These are phyloP conservation scores for Bubalus kerabau DNA, from an alignment of 2,113 vertebrate genomes.

Conservation along the genomic window DNA sequence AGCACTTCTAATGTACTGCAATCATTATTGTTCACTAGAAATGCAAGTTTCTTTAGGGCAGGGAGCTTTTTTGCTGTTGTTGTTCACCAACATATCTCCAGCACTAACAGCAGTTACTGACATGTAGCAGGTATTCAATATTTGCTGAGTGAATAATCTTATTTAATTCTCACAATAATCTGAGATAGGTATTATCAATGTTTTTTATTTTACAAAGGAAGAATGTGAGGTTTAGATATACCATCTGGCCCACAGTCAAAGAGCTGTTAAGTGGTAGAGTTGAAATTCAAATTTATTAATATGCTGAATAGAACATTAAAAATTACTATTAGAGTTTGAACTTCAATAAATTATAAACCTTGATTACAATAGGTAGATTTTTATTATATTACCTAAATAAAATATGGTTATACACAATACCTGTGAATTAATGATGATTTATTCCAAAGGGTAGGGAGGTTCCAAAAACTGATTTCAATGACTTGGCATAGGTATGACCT, in stretches of 20 bases:
- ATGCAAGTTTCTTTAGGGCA: neutral
- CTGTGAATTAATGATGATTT: neutral
- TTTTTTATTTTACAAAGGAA: neutral
- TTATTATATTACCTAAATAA: neutral
- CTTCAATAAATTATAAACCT: neutral
- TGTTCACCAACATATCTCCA: neutral
- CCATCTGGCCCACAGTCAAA: neutral
- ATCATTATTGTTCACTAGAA: neutral
- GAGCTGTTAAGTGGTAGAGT: neutral
- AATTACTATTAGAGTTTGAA: neutral
- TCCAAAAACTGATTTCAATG: neutral
- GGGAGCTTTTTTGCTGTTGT: neutral
- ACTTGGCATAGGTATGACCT: neutral
- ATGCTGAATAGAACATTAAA: neutral
- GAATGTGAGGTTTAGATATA: neutral
- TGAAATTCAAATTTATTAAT: neutral
- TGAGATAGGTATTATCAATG: neutral
- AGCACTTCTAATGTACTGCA: neutral
- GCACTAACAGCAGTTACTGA: neutral
- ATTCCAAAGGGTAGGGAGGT: neutral
- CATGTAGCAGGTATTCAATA: neutral
- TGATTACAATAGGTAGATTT: neutral
- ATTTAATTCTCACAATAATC: neutral
- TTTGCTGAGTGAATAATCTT: neutral
- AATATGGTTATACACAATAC: neutral